Conservation (phyloP, 2,113 vertebrate genomes). For the Heterocephalus glaber region DNA sequence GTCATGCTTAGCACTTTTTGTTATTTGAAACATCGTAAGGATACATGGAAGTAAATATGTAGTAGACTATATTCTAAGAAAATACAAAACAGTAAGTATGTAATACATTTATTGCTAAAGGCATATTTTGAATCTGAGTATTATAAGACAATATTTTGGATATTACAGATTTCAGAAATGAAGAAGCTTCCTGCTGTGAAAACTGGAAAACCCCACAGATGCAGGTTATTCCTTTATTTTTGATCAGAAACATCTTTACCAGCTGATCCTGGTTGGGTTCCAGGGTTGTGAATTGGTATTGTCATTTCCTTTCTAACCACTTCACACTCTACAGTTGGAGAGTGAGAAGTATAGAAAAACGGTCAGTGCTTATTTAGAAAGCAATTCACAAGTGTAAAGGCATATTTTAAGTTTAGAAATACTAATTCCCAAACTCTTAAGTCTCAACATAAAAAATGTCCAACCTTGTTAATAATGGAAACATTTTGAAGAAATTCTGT, state of each 20-base stretch:
- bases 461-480: not conserved
- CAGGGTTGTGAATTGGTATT: slow-evolving; percentile 51
- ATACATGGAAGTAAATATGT: not conserved
- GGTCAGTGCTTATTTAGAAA: not conserved
- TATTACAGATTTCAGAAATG: slow-evolving; percentile 34
- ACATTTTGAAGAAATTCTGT: not conserved
- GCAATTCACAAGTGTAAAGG: not conserved
- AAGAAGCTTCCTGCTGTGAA: slow-evolving; percentile 19
- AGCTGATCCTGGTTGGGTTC: slow-evolving; percentile 50
- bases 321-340: not conserved
- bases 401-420: slow-evolving; percentile 1
- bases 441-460: not conserved
- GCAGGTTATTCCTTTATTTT: slow-evolving; percentile 61
- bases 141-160: not conserved
- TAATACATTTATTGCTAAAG: not conserved
- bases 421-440: not conserved
- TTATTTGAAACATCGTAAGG: not conserved
- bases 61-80: not conserved
- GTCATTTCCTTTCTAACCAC: slow-evolving; percentile 39
- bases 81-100: not conserved
- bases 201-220: not conserved
- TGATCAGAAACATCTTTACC: slow-evolving; percentile 50
- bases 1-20: not conserved
- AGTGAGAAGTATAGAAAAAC: not conserved
- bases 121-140: not conserved